Conservation (phyloP, 2,113 vertebrate genomes). For the Hemicordylus capensis region DNA sequence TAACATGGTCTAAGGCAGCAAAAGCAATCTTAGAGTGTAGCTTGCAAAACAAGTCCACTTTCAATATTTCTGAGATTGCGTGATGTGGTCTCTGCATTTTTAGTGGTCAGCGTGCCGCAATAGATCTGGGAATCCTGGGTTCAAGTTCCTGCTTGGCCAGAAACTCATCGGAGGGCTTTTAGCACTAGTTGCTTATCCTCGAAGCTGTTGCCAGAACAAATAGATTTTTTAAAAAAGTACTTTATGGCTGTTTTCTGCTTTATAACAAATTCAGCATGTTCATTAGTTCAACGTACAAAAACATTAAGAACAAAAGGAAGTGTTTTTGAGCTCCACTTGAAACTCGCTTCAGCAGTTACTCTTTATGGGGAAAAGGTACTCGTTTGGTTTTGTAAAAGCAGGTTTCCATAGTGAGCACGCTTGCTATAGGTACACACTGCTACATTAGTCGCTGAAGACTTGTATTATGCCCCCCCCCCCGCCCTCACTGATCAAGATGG, state of each 20-base stretch:
- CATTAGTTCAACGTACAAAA: too few species aligned
- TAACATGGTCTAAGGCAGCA: neutral
- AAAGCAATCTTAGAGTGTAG: neutral
- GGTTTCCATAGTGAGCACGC: neutral
- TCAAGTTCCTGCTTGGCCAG: neutral
- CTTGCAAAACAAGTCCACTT: neutral
- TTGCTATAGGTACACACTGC: neutral
- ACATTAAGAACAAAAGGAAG: too few species aligned
- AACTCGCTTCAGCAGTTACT: neutral
- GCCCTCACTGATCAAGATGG: too few species aligned
- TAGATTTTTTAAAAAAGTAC: neutral
- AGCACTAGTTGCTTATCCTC: neutral
- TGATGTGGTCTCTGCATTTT: neutral
- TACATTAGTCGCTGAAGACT: neutral
- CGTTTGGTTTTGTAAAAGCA: neutral
- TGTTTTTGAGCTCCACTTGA: too few species aligned
- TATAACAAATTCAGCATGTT: neutral
- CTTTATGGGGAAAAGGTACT: too few species aligned
- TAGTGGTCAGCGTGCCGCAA: neutral
- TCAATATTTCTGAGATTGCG: neutral
- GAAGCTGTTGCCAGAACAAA: neutral
- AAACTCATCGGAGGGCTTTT: neutral
- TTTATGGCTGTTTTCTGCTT: neutral
- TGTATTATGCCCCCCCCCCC: neutral
- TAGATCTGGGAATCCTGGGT: neutral